These are phyloP conservation scores for Pantelozetes paolii DNA, from an alignment of 2,888 invertebrate genomes.

Conservation along the genomic window DNA sequence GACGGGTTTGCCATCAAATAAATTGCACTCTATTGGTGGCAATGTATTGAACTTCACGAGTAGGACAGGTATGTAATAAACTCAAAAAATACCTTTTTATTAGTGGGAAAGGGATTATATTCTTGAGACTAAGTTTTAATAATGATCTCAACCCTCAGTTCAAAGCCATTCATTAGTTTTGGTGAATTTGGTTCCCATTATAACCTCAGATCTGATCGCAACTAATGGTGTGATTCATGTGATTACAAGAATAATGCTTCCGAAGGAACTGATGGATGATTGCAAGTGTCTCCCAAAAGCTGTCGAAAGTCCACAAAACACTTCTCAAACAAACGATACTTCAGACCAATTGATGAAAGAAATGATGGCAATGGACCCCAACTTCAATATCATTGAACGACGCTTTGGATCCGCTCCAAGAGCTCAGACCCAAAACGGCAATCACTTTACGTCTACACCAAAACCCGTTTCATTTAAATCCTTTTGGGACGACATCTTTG, in stretches of 20 bases:
- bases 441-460: constrained; percentile 27
- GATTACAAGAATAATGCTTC: constrained; percentile 49
- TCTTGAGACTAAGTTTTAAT: no score
- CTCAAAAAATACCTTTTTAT: background rate
- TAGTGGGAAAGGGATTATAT: no score
- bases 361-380: background rate
- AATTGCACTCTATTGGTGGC: constrained; percentile 48
- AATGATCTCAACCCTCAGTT: no score
- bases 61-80: constrained; percentile 45
- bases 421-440: background rate
- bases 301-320: background rate
- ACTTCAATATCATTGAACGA: constrained; percentile 3
- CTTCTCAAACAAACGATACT: background rate
- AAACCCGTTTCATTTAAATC: constrained; percentile 31
- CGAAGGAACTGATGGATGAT: constrained; percentile 46
- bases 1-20: constrained; percentile 48
- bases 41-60: constrained; percentile 47
- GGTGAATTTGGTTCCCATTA: constrained; percentile 46
- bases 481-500: constrained; percentile 35
- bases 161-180: constrained; percentile 42
- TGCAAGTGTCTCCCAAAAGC: constrained; percentile 43
- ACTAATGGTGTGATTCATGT: constrained; percentile 51
- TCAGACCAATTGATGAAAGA: constrained; percentile 4
- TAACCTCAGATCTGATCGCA: constrained; percentile 44
- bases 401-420: background rate